These are phyloP conservation scores for Dascyllus trimaculatus DNA, from an alignment of 2,113 vertebrate species.

Conservation along the genomic window DNA sequence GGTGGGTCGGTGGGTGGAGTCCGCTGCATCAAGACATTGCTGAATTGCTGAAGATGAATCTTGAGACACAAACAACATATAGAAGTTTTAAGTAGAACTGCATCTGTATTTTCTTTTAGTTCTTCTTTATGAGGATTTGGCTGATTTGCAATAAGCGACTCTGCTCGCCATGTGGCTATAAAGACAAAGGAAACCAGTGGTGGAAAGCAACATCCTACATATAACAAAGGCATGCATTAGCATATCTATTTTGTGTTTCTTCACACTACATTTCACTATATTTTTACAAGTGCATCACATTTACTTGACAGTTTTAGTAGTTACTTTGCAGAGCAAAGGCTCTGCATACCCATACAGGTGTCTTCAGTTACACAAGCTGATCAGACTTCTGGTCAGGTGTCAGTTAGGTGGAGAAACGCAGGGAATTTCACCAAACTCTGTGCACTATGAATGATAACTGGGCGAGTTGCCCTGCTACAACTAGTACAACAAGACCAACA, in stretches of 20 bases:
- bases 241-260: not conserved
- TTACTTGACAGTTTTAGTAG: not conserved
- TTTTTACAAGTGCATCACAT: not conserved
- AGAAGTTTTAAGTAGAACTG: conserved; percentile 1
- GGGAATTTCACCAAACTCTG: too few relatives aligned
- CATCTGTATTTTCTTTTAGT: not conserved
- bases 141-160: not conserved
- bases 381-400: too few relatives aligned
- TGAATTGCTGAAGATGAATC: conserved; percentile 28
- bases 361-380: too few relatives aligned
- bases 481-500: too few relatives aligned
- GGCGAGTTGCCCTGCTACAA: too few relatives aligned
- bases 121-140: not conserved
- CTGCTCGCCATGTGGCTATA: not conserved
- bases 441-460: too few relatives aligned
- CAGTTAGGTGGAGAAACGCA: too few relatives aligned
- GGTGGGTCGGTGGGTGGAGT: conserved; percentile 17
- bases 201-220: not conserved
- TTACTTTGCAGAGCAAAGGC: not conserved
- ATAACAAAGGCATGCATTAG: too few relatives aligned
- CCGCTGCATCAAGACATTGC: conserved; percentile 7
- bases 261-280: not conserved
- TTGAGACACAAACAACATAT: not conserved
- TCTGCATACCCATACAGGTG: not conserved
- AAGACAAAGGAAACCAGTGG: not conserved